Conservation (phyloP, 2,797 vertebrate genomes). For the Phataginus tetradactyla region DNA sequence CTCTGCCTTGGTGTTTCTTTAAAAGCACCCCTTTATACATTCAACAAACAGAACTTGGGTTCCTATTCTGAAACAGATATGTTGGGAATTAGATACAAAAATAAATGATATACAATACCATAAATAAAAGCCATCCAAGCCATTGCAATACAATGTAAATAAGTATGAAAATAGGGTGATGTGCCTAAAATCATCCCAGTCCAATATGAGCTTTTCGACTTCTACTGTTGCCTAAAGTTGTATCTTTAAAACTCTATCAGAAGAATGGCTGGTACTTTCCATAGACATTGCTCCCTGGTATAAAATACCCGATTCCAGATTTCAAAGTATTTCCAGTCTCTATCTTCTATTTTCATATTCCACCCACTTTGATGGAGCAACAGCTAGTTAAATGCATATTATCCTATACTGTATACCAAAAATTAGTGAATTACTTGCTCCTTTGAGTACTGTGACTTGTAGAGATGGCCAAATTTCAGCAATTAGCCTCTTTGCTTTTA, state of each 20-base stretch:
- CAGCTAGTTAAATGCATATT: neutral
- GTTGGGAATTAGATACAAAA: neutral
- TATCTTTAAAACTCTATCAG: neutral
- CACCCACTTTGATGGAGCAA: neutral
- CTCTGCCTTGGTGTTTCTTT: neutral
- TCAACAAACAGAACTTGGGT: neutral
- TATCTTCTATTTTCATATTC: neutral
- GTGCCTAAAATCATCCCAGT: neutral
- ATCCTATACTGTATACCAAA: neutral
- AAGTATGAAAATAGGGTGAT: neutral
- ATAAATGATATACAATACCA: neutral
- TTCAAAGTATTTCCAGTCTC: neutral
- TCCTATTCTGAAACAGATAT: neutral
- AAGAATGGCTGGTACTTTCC: neutral
- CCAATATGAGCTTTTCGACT: neutral
- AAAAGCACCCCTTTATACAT: neutral
- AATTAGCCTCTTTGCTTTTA: neutral
- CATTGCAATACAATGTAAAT: neutral
- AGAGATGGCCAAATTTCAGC: neutral
- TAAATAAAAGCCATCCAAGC: neutral
- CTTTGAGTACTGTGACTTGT: neutral
- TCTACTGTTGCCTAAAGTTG: neutral
- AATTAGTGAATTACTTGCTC: neutral
- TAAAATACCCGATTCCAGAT: neutral
- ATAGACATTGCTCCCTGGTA: neutral